phyloP scores from a whole-genome alignment of 2,797 vertebrate genomes.

The Eleutherodactylus coqui region DNA sequence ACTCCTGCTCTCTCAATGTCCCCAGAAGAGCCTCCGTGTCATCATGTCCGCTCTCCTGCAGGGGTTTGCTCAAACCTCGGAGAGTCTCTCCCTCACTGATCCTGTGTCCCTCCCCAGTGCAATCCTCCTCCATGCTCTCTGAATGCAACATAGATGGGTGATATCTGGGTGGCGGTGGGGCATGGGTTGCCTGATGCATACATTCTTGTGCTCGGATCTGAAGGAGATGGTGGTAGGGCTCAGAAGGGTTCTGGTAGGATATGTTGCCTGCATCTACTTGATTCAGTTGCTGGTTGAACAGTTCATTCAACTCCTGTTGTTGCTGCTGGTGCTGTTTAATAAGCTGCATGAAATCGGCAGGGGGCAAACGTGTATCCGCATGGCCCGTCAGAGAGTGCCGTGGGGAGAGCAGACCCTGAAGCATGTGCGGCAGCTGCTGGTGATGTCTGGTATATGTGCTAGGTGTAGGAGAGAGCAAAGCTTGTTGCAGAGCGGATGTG shows the following conservation, averaged over 20 bases:
- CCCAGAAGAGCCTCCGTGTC: conserved; percentile 86
- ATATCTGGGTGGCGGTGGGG: conserved; percentile 71
- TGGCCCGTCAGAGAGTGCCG: conserved; percentile 95
- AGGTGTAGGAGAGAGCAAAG: conserved; percentile 93
- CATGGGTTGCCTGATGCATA: conserved; percentile 70
- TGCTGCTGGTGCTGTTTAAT: conserved; percentile 84
- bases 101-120: conserved; percentile 75
- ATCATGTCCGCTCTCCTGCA: conserved; percentile 78
- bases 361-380: conserved; percentile 87
- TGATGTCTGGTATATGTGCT: conserved; percentile 88
- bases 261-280: conserved; percentile 77
- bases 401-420: conserved; percentile 95
- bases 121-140: conserved; percentile 98
- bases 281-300: conserved; percentile 87
- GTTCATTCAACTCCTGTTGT: conserved; percentile 87
- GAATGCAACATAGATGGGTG: conserved; percentile 83
- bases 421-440: conserved; percentile 92
- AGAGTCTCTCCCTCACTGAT: conserved; percentile 79
- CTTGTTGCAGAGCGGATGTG: conserved; percentile 93
- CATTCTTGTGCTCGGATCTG: conserved; percentile 84
- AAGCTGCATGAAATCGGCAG: conserved; percentile 89
- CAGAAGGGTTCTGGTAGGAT: conserved; percentile 77
- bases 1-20: conserved; percentile 76
- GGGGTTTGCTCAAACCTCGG: conserved; percentile 80
- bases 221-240: conserved; percentile 79